These are phyloP conservation scores for Oligia latruncula DNA, from an alignment of 2,888 invertebrate species.

Conservation along the genomic window DNA sequence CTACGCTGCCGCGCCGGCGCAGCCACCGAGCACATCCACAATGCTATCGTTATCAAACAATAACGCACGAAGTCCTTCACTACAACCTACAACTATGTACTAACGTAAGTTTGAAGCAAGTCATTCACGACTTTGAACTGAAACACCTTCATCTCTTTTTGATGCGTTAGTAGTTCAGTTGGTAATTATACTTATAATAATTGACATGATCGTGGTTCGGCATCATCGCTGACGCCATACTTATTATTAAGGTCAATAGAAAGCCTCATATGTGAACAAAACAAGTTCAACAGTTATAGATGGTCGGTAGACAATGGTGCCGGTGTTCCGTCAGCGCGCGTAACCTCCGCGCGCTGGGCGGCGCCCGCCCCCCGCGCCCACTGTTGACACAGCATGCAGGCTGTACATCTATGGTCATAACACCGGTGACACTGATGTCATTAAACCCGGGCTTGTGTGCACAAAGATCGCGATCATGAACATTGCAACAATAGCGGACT, in stretches of 20 bases:
- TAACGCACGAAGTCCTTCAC: neutral
- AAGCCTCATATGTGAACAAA: neutral
- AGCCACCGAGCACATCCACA: slow-evolving; percentile 7
- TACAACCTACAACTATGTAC: neutral
- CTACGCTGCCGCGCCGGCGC: slow-evolving; percentile 17
- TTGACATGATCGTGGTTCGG: neutral
- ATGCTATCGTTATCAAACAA: slow-evolving; percentile 7
- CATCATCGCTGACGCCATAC: neutral
- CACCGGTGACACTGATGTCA: neutral
- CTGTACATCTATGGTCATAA: neutral
- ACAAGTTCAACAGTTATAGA: neutral
- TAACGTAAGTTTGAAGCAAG: neutral
- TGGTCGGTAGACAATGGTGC: neutral
- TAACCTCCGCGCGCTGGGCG: neutral
- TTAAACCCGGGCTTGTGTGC: neutral
- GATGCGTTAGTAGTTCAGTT: neutral
- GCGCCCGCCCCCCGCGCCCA: neutral
- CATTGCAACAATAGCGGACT: neutral
- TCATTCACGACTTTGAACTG: too few species aligned
- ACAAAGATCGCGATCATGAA: neutral
- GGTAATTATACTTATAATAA: neutral
- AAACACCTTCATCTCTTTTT: neutral
- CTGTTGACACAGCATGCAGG: neutral
- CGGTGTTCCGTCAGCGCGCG: neutral
- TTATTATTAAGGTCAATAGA: neutral